A percentile compares a stretch with the other conserved stretches of the same genome.
Conservation (phyloP, 2,113 vertebrate species). For the Epinephelus lanceolatus region DNA sequence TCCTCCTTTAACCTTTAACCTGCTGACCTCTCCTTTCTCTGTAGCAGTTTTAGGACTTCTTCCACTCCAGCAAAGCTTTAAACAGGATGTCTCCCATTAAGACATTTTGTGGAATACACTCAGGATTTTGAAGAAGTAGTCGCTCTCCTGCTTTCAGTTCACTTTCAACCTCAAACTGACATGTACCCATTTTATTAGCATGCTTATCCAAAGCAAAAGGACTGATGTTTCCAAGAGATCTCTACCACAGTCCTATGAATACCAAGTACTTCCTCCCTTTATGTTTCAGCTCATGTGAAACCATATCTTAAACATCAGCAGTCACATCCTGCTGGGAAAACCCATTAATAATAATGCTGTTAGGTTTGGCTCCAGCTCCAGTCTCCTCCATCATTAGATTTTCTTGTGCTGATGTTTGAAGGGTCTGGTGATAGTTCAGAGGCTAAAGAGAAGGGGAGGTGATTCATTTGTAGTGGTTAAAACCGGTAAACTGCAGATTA, state of each 20-base stretch:
- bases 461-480: neutral
- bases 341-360: constrained; percentile 26
- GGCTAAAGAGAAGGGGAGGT: neutral
- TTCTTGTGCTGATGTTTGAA: neutral
- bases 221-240: neutral
- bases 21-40: constrained; percentile 1
- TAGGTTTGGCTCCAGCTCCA: constrained; percentile 32
- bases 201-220: neutral
- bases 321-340: constrained; percentile 30
- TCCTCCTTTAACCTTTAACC: constrained; percentile 19
- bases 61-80: neutral
- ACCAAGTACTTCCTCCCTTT: constrained; percentile 7
- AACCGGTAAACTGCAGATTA: neutral
- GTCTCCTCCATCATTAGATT: constrained; percentile 5
- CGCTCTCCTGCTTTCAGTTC: neutral
- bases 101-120: neutral
- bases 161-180: constrained; percentile 1
- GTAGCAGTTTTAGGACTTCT: constrained; percentile 6
- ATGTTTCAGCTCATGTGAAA: constrained; percentile 15
- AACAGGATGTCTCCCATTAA: neutral
- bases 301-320: constrained; percentile 22
- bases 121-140: neutral
- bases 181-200: no score
- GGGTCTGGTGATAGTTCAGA: neutral
- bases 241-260: constrained; percentile 3